Base-by-base conservation (phyloP, 1,140 invertebrate species). In the Lasioglossum albipes region DNA sequence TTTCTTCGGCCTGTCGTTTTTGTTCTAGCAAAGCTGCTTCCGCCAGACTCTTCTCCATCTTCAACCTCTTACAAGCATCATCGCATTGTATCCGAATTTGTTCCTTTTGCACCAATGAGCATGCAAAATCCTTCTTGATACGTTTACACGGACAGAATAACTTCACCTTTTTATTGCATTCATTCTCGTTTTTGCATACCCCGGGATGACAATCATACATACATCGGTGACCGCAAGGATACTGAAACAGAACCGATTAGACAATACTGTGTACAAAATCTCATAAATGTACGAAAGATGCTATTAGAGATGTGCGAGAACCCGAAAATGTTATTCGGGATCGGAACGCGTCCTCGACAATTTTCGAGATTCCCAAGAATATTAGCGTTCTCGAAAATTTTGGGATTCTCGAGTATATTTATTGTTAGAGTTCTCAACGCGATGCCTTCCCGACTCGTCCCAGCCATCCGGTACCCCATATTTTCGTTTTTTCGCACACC, bases 121-220 rank as follows among this genome's bases (percentile, higher is more conserved):
- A 99, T 0, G 95, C 91, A 73, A 96, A 94, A 75, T 98, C 97
- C 89, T 95, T 96, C 89, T 96, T 97, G 6, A 96, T 94, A 78
- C 97, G 95, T 77, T 96, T 95, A 88, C 98, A 99, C 65, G 94
- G 92, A 87, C 98, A 99, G 64, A 94, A 94, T 0, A 98, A 89
- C 89, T 96, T 96, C 0, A 98, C 95, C 90, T 97, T 97, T 82
- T 97, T 97, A 57, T 95, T 95, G 90, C 98, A 99, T 0, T 93
- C 84, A 75, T 96, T 95, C 45, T 95, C 92, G 70, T 7, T 68
- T 18, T 49, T 83, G 9, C 86, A 87, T 6, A 36, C 36, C 22
- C 83, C 86, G 6, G 79, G 52, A 36, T 87, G 97, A 89, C 97
- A 98, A 49, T 94, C 93, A 31, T 94, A 93, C 18, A 94, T 93